Evolutionary conservation across 1,140 invertebrate species (phyloP).

Genomic region (Drosophila nikananu): DNA sequence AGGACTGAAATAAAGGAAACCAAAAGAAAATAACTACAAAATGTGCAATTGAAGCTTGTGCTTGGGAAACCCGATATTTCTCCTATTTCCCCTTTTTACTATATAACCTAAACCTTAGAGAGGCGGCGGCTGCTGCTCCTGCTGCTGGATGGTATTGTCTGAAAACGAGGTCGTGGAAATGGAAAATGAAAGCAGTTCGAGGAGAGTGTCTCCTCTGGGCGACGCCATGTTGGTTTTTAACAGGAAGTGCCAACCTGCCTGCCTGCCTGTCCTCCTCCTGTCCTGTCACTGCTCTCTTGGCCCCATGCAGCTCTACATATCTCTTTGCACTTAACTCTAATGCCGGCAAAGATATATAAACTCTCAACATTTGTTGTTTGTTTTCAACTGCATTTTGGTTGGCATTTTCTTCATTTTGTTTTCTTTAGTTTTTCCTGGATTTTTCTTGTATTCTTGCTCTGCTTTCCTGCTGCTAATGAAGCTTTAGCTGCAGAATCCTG

Average conservation of each 20-base stretch:
- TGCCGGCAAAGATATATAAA: slow-evolving; percentile 56
- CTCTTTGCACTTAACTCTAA: slow-evolving; percentile 27
- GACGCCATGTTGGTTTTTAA: slow-evolving; percentile 61
- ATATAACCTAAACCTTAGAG: slow-evolving; percentile 19
- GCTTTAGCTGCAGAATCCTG: slow-evolving; percentile 26
- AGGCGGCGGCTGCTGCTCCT: slow-evolving; percentile 19
- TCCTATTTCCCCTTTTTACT: slow-evolving; percentile 1
- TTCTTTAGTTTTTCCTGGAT: background rate
- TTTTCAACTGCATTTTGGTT: slow-evolving; percentile 20
- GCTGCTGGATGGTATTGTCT: slow-evolving; percentile 22
- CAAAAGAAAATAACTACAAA: slow-evolving; percentile 46
- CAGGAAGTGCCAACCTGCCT: slow-evolving; percentile 12
- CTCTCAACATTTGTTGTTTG: slow-evolving; percentile 39
- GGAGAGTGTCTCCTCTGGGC: slow-evolving; percentile 40
- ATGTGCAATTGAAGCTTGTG: slow-evolving; percentile 41
- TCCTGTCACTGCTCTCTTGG: slow-evolving; percentile 1
- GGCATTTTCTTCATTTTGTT: slow-evolving; percentile 11
- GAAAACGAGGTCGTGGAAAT: slow-evolving; percentile 84
- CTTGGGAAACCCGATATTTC: slow-evolving; percentile 22
- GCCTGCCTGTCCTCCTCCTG: background rate
- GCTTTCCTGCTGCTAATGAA: slow-evolving; percentile 52
- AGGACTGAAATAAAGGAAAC: slow-evolving; percentile 48
- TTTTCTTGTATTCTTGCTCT: background rate
- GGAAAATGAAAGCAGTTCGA: slow-evolving; percentile 84
- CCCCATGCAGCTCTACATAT: background rate